Conservation (phyloP, 30 jellyfish, hydroid and myxozoan genomes). For the Hydra vulgaris region DNA sequence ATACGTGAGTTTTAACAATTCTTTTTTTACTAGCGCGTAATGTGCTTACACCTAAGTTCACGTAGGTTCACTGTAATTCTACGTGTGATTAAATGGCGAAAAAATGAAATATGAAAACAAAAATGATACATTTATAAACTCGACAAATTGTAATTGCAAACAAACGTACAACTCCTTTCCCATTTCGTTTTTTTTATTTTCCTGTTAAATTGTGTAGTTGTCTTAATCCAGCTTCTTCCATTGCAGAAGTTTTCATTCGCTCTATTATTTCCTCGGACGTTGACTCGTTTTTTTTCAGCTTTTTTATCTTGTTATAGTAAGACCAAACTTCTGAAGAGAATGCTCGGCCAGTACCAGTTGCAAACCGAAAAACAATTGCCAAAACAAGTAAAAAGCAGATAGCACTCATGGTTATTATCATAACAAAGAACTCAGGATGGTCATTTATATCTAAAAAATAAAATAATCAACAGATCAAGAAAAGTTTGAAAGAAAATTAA, state of each 20-base stretch:
- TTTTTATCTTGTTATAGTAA: neutral
- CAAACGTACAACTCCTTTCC: too few relatives aligned
- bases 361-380: neutral
- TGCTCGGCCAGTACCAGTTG: constrained; percentile 1
- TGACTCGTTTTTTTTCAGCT: neutral
- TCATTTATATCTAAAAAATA: too few relatives aligned
- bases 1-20: too few relatives aligned
- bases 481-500: too few relatives aligned
- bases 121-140: too few relatives aligned
- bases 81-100: too few relatives aligned
- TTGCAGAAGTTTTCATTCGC: neutral
- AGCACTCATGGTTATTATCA: neutral
- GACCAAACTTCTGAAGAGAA: neutral
- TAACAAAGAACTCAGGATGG: neutral
- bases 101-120: too few relatives aligned
- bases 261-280: neutral
- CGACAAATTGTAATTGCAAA: too few relatives aligned
- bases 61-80: too few relatives aligned
- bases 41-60: too few relatives aligned
- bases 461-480: too few relatives aligned
- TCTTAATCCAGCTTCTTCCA: neutral
- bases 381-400: neutral
- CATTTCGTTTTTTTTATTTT: neutral
- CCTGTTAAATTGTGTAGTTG: neutral
- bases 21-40: too few relatives aligned